Evolutionary conservation across 2,113 vertebrate genomes (phyloP), one percentile per base, ranked within the genome.

Genomic region (Heterotis niloticus): DNA sequence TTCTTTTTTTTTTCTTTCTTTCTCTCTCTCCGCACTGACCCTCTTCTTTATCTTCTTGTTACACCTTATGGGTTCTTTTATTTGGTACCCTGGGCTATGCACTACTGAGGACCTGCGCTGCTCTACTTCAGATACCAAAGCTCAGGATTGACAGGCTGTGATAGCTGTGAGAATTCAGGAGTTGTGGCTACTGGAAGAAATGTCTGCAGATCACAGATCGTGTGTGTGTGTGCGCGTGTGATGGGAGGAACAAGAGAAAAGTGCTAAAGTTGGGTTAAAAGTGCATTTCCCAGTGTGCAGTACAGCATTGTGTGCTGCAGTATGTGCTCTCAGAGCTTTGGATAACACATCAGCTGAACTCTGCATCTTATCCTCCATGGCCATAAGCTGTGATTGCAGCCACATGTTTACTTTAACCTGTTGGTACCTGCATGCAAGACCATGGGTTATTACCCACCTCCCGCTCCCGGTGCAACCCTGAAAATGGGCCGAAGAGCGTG

Each of bases 81-180:
- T 26, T 79, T 79, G 74, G 72, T 51, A 78, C 28, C 64, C 64
- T 66, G 75, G 65, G 75, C 81, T 81, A 44, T 44, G 64, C 78
- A 44, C 64, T 67, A 72, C 74, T 81, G 78, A 75, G 78, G 81
- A 82, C 81, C 73, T 69, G 67, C 52, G 64, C 69, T 81, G 77
- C 77, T 69, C 18, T 69, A 71, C 65, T 60, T 79, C 54, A 81
- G 76, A 81, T 75, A 62, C 67, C 64, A 51, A 56, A 64, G 64
- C 52, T n/a, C 74, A 60, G 52, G 71, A 75, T 14, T 80, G 76
- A 72, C 70, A 64, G 80, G n/a, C 66, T 74, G 75, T 78, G 71
- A 81, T 78, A 75, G 69, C 74, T 64, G 65, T 14, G 73, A 78
- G 77, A 51, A 81, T 75, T 34, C 16, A 74, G 52, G 67, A 54